A percentile compares a stretch with the other conserved stretches of the same genome.
These are phyloP conservation scores for Ptychodera flava DNA, from an alignment of 35 echinoderm and acorn worm genomes.

Conservation along the genomic window DNA sequence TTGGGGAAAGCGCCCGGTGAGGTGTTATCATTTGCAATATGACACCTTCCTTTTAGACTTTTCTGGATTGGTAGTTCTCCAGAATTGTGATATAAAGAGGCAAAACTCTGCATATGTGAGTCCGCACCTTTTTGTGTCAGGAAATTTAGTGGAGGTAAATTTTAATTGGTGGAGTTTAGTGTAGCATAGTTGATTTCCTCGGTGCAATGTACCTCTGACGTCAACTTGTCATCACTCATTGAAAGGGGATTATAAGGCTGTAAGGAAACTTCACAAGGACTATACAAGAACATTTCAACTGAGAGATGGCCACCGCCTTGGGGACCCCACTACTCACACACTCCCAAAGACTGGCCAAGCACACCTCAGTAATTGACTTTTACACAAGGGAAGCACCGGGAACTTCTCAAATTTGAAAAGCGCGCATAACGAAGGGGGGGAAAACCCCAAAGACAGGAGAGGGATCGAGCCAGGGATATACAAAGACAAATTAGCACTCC, in stretches of 20 bases:
- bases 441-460: not conserved
- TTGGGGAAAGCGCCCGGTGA: too few relatives aligned
- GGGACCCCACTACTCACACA: not conserved
- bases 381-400: not conserved
- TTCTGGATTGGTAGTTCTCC: too few relatives aligned
- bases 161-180: too few relatives aligned
- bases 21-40: too few relatives aligned
- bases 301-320: not conserved
- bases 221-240: not conserved
- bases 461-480: not conserved
- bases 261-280: not conserved
- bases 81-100: too few relatives aligned
- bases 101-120: too few relatives aligned
- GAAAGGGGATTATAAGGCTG: not conserved
- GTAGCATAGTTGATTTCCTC: too few relatives aligned
- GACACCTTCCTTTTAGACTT: too few relatives aligned
- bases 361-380: not conserved
- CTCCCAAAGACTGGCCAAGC: not conserved
- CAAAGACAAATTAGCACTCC: not conserved
- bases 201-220: too few relatives aligned
- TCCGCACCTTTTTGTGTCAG: too few relatives aligned
- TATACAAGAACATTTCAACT: not conserved
- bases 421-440: not conserved
- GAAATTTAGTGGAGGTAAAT: too few relatives aligned
- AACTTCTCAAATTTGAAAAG: not conserved